Evolutionary conservation across 1,140 invertebrate genomes (phyloP).

Genomic region (Hormaphis cornu): DNA sequence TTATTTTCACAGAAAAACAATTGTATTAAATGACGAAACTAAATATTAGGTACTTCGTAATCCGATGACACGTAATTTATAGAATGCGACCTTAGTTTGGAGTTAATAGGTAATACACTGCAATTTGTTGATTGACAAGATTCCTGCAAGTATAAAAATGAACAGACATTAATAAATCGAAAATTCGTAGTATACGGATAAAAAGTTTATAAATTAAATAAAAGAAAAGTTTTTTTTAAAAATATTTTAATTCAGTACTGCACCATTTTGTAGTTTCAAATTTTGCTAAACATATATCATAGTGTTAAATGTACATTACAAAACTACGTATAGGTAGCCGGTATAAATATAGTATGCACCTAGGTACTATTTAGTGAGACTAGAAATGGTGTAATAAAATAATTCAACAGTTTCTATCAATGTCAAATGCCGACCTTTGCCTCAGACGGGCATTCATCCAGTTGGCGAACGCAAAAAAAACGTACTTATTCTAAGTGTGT

Average conservation of each 20-base stretch:
- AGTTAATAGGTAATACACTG: background rate
- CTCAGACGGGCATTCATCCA: slow-evolving; percentile 2
- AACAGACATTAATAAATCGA: too few species aligned
- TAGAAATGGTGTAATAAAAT: background rate
- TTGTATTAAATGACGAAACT: slow-evolving; percentile 6
- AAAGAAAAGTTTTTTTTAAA: too few species aligned
- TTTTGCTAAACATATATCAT: background rate
- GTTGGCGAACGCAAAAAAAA: slow-evolving; percentile 5
- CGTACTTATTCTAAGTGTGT: too few species aligned
- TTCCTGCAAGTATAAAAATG: background rate
- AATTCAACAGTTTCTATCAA: background rate
- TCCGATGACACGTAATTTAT: slow-evolving; percentile 16
- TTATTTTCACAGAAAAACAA: too few species aligned
- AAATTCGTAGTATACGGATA: too few species aligned
- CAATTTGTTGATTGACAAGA: background rate
- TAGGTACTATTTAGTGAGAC: background rate
- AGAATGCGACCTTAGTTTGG: background rate
- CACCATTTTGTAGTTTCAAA: background rate
- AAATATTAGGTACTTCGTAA: slow-evolving; percentile 32
- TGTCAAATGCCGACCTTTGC: slow-evolving; percentile 15
- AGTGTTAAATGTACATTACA: background rate
- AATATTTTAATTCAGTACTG: background rate
- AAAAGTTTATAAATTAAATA: too few species aligned
- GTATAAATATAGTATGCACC: background rate
- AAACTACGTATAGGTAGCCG: too few species aligned